Percentiles rank a stretch among this genome's conserved stretches.
These are phyloP conservation scores for Zaprionus obscuricornis DNA, from an alignment of 2,888 invertebrate genomes.

Conservation along the genomic window DNA sequence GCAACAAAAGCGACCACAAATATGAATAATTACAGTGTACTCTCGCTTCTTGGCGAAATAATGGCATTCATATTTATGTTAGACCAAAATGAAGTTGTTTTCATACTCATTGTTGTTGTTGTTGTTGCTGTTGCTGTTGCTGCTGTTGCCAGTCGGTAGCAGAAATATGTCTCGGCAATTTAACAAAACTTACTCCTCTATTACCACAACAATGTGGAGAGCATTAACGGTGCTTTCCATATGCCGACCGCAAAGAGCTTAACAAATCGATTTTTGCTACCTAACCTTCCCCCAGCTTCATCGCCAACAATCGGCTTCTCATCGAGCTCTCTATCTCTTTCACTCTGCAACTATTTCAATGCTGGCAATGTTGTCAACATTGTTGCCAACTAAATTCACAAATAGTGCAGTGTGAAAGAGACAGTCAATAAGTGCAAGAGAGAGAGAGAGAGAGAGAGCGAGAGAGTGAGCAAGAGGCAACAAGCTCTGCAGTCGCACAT, in stretches of 20 bases:
- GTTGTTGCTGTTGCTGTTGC: constrained; percentile 48
- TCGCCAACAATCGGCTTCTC: too few relatives aligned
- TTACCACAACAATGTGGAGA: constrained; percentile 72
- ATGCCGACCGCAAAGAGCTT: constrained; percentile 42
- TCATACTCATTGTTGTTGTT: constrained; percentile 11
- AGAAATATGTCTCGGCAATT: constrained; percentile 62
- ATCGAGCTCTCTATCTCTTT: not conserved
- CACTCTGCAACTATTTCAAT: not conserved
- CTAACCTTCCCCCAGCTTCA: constrained; percentile 16
- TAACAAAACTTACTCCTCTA: constrained; percentile 74
- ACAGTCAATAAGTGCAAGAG: not conserved
- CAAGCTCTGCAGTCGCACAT: constrained; percentile 25
- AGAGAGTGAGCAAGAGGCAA: too few relatives aligned
- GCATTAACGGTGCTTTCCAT: constrained; percentile 73
- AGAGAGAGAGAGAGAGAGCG: too few relatives aligned
- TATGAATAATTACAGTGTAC: constrained; percentile 71
- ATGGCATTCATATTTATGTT: constrained; percentile 62
- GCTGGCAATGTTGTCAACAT: constrained; percentile 31
- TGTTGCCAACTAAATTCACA: constrained; percentile 32
- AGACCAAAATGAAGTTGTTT: constrained; percentile 62
- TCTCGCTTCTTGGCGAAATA: constrained; percentile 38
- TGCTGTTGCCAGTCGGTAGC: constrained; percentile 36
- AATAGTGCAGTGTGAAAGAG: not conserved
- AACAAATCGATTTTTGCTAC: constrained; percentile 45
- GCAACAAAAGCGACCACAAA: constrained; percentile 61